These are phyloP conservation scores for Anorthoa munda DNA, from an alignment of 2,888 invertebrate species.

Conservation along the genomic window DNA sequence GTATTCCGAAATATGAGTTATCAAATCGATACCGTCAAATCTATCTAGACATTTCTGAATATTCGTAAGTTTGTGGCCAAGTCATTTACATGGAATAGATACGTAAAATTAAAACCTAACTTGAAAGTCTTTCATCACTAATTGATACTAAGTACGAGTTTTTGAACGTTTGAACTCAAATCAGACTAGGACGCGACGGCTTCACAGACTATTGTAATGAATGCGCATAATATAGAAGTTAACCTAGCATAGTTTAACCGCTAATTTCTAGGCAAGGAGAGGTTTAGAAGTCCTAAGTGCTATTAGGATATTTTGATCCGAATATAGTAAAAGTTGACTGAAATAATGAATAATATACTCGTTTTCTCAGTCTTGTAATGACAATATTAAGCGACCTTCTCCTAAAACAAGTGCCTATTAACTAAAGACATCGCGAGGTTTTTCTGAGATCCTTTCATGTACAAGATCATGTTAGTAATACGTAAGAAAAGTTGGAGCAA, in stretches of 20 bases:
- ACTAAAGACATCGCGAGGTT: background rate
- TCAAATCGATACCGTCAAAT: background rate
- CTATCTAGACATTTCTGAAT: background rate
- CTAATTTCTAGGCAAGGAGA: conserved; percentile 19
- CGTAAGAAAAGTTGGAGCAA: background rate
- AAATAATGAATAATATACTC: conserved; percentile 1
- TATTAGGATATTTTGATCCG: conserved; percentile 10
- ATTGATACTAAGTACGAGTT: conserved; percentile 54
- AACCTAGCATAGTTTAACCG: conserved; percentile 9
- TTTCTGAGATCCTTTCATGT: background rate
- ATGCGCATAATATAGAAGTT: conserved; percentile 43
- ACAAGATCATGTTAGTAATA: background rate
- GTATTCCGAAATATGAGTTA: background rate
- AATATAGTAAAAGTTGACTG: background rate
- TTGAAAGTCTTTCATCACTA: conserved; percentile 28
- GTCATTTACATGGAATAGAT: conserved; percentile 24
- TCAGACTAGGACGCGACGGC: conserved; percentile 20
- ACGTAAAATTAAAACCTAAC: conserved; percentile 27
- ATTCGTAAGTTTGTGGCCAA: background rate
- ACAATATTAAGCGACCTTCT: conserved; percentile 3
- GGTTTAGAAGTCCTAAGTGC: conserved; percentile 18
- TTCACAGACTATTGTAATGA: conserved; percentile 44
- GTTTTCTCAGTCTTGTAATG: background rate
- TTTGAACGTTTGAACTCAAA: conserved; percentile 39
- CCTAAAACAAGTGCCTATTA: conserved; percentile 15